Evolutionary conservation across 1,140 invertebrate genomes (phyloP).

Genomic region (Anagrus nilaparvatae): DNA sequence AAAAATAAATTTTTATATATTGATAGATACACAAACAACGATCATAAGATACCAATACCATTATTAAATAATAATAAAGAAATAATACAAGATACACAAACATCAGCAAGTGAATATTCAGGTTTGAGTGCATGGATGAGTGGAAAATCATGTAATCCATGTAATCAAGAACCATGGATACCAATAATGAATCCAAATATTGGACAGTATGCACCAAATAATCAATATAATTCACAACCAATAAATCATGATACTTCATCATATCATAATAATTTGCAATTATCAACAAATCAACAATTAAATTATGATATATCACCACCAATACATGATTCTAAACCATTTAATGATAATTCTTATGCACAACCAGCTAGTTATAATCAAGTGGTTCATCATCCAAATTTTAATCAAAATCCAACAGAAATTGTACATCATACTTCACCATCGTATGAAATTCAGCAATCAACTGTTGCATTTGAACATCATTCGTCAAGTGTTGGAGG

Average conservation of each 20-base stretch:
- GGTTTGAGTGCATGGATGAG: conserved; percentile 10
- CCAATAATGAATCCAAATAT: conserved; percentile 42
- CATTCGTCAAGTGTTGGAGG: not conserved
- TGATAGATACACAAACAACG: not conserved
- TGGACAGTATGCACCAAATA: conserved; percentile 9
- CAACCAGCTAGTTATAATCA: not conserved
- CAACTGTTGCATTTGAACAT: not conserved
- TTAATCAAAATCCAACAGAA: not conserved
- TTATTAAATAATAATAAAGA: too few species aligned
- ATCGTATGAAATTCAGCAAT: not conserved
- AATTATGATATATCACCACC: conserved; percentile 27
- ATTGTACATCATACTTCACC: too few species aligned
- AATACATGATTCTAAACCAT: conserved; percentile 22
- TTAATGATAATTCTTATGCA: conserved; percentile 9
- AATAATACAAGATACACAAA: too few species aligned
- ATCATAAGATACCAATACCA: not conserved
- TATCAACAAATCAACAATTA: too few species aligned
- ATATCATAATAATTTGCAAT: too few species aligned
- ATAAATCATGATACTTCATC: too few species aligned
- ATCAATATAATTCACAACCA: too few species aligned
- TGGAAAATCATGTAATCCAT: conserved; percentile 54
- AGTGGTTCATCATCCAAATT: not conserved
- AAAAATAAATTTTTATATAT: not conserved
- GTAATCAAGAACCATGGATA: conserved; percentile 68
- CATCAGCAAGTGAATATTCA: too few species aligned